A percentile compares a stretch with the other conserved stretches of the same genome.
Conservation (phyloP, 2,888 invertebrate genomes). For the Synergus umbraculus region DNA sequence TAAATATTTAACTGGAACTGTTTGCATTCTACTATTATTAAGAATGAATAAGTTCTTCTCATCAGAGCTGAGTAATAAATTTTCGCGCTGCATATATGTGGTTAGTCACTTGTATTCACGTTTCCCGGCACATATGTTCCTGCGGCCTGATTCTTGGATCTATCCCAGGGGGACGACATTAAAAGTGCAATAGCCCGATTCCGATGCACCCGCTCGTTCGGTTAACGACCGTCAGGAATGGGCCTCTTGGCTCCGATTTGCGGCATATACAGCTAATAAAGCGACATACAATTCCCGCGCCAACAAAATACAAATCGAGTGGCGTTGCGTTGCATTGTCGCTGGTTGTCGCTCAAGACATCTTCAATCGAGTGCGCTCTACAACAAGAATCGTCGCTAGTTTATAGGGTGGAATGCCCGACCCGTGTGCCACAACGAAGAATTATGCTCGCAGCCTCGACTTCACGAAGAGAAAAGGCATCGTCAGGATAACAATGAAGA, state of each 20-base stretch:
- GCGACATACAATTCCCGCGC: constrained; percentile 44
- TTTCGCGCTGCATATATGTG: background rate
- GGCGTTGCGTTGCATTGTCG: constrained; percentile 8
- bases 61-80: constrained; percentile 1
- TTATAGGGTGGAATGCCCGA: constrained; percentile 40
- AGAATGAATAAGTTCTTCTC: background rate
- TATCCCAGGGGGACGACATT: constrained; percentile 67
- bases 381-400: constrained; percentile 30
- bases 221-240: constrained; percentile 66
- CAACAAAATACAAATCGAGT: constrained; percentile 52
- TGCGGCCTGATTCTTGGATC: constrained; percentile 62
- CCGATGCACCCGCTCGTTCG: constrained; percentile 60
- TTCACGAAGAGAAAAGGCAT: constrained; percentile 24
- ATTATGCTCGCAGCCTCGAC: constrained; percentile 36
- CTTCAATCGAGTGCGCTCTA: constrained; percentile 14
- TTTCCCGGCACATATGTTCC: constrained; percentile 41
- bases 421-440: constrained; percentile 32
- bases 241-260: constrained; percentile 62
- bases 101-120: constrained; percentile 22
- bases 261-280: constrained; percentile 52
- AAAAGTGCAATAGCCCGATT: constrained; percentile 71
- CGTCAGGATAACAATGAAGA: constrained; percentile 45
- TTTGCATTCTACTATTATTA: too few species aligned
- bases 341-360: constrained; percentile 45
- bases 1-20: too few species aligned